A percentile compares a stretch with the other conserved stretches of the same genome.
Evolutionary conservation across 2,888 invertebrate genomes (phyloP).

Genomic region (Priocnemis perturbator): DNA sequence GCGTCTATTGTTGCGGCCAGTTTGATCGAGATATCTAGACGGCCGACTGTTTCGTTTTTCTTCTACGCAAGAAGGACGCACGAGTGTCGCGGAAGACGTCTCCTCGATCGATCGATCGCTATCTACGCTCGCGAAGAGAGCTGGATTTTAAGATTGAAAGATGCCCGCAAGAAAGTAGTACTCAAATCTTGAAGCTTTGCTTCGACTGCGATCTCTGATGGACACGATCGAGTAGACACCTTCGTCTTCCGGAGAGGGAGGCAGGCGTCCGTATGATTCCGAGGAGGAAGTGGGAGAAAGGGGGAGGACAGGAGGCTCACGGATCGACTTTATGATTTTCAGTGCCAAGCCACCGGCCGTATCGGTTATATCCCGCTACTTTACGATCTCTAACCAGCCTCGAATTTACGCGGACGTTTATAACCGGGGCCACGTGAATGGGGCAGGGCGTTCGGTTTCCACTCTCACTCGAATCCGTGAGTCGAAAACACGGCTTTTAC

Average conservation of each 20-base stretch:
- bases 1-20: slow-evolving; percentile 35
- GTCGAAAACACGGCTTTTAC: slow-evolving; percentile 58
- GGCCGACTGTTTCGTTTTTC: slow-evolving; percentile 43
- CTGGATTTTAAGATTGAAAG: too few relatives aligned
- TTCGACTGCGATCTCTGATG: not conserved
- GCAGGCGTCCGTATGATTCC: not conserved
- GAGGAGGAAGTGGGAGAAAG: too few relatives aligned
- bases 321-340: slow-evolving; percentile 63
- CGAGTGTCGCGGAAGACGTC: too few relatives aligned
- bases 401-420: slow-evolving; percentile 72
- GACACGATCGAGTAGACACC: too few relatives aligned
- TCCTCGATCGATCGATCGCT: too few relatives aligned
- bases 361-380: slow-evolving; percentile 49
- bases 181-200: too few relatives aligned
- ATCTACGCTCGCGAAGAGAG: too few relatives aligned
- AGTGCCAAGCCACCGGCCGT: slow-evolving; percentile 48
- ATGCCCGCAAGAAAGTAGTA: too few relatives aligned
- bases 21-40: slow-evolving; percentile 50
- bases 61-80: not conserved
- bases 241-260: not conserved
- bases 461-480: slow-evolving; percentile 34
- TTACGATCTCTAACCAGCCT: slow-evolving; percentile 68
- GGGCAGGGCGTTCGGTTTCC: slow-evolving; percentile 54
- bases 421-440: slow-evolving; percentile 66
- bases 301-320: slow-evolving; percentile 31